Evolutionary conservation across 1,140 invertebrate genomes (phyloP).

Genomic region (Tetragnatha versicolor): DNA sequence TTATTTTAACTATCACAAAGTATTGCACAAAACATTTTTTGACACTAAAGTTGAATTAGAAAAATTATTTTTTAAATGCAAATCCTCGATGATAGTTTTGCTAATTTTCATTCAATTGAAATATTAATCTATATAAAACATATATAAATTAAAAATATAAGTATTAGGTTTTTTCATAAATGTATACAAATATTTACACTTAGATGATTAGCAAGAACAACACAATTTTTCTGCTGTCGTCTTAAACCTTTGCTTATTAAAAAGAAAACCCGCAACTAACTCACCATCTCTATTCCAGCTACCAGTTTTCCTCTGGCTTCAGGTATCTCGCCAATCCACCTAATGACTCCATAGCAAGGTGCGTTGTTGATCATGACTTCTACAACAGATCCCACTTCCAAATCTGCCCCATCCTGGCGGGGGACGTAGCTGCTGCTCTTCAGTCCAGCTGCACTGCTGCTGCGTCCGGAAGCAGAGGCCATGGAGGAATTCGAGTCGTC

Average conservation of each 20-base stretch:
- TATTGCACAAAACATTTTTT: background rate
- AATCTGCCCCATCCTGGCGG: conserved; percentile 57
- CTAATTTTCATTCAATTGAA: background rate
- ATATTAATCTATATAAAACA: too few relatives aligned
- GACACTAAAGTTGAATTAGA: background rate
- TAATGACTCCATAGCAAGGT: conserved; percentile 75
- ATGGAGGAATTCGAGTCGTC: conserved; percentile 32
- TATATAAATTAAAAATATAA: too few relatives aligned
- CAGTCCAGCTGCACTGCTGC: background rate
- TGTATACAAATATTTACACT: too few relatives aligned
- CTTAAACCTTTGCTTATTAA: background rate
- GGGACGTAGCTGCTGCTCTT: background rate
- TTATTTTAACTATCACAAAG: background rate
- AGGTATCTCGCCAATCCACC: conserved; percentile 79
- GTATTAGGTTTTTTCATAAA: too few relatives aligned
- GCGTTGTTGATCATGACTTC: conserved; percentile 64
- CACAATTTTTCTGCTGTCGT: background rate
- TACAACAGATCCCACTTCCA: conserved; percentile 66
- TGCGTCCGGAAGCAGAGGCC: conserved; percentile 17
- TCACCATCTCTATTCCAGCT: conserved; percentile 75
- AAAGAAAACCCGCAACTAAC: conserved; percentile 27
- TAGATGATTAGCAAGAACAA: too few relatives aligned
- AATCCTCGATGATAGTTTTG: background rate
- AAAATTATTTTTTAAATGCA: background rate
- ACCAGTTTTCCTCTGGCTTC: conserved; percentile 67